Percentiles rank a stretch among this genome's conserved stretches.
These are phyloP conservation scores for Semicossyphus pulcher DNA, from an alignment of 2,113 vertebrate species.

Conservation along the genomic window DNA sequence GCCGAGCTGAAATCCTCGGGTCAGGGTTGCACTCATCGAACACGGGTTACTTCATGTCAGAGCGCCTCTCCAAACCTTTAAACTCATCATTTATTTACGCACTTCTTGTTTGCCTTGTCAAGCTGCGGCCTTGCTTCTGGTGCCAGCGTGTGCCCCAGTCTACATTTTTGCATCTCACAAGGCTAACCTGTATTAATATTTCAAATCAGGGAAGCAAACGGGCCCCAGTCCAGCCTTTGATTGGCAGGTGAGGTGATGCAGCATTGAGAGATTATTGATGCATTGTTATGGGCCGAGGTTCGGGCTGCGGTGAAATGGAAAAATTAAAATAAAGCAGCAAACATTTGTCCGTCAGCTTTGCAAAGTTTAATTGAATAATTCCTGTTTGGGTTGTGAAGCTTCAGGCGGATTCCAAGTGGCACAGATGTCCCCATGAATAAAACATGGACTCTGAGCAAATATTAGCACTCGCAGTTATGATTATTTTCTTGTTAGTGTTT, in stretches of 20 bases:
- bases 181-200: constrained; percentile 86
- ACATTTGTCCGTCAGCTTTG: constrained; percentile 64
- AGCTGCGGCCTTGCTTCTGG: constrained; percentile 82
- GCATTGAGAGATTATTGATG: constrained; percentile 75
- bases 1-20: constrained; percentile 48
- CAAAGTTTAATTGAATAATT: constrained; percentile 69
- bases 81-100: constrained; percentile 83
- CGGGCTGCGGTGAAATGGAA: constrained; percentile 52
- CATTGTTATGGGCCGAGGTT: constrained; percentile 46
- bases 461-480: constrained; percentile 63
- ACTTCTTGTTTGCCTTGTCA: constrained; percentile 82
- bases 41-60: constrained; percentile 69
- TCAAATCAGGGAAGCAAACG: constrained; percentile 77
- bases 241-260: constrained; percentile 74
- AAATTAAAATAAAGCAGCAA: constrained; percentile 48
- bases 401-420: constrained; percentile 62
- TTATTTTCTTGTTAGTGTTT: constrained; percentile 67
- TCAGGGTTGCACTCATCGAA: constrained; percentile 60
- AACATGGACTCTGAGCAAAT: constrained; percentile 68
- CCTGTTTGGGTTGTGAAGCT: constrained; percentile 60
- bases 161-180: constrained; percentile 84
- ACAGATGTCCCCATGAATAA: constrained; percentile 79
- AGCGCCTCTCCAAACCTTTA: constrained; percentile 76
- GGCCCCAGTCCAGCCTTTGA: constrained; percentile 65
- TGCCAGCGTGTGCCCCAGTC: constrained; percentile 75